Conservation (phyloP, 2,797 vertebrate species). For the Xyrichtys novacula region DNA sequence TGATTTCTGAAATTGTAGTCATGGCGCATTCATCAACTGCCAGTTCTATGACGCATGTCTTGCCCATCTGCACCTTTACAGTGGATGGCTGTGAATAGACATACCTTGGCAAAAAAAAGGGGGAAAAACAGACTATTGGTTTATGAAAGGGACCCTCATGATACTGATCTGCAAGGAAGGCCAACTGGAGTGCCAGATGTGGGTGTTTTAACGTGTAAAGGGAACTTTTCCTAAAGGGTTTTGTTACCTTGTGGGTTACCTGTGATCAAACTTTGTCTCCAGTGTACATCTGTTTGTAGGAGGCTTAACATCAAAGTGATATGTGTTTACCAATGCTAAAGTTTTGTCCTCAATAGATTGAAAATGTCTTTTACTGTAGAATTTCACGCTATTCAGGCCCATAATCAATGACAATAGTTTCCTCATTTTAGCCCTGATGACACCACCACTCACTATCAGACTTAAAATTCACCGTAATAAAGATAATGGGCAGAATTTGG, state of each 20-base stretch:
- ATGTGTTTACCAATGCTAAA: background rate
- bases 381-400: background rate
- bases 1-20: conserved; percentile 41
- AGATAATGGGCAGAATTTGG: background rate
- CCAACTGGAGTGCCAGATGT: background rate
- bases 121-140: background rate
- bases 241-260: background rate
- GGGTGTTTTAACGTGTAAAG: background rate
- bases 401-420: background rate
- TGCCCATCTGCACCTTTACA: conserved; percentile 12
- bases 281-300: background rate
- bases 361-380: background rate
- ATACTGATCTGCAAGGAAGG: conserved; percentile 5
- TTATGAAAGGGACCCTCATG: conserved; percentile 12
- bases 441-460: background rate
- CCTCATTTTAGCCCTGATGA: background rate
- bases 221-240: background rate
- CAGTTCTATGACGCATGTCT: conserved; percentile 25
- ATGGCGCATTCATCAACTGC: conserved; percentile 31
- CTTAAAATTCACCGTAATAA: background rate
- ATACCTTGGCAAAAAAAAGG: conserved; percentile 22
- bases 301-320: background rate
- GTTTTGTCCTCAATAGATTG: background rate
- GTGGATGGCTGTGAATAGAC: conserved; percentile 10
- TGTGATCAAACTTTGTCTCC: conserved; percentile 12